These are phyloP conservation scores for Autographa pulchrina DNA, from an alignment of 2,888 invertebrate genomes.

Conservation along the genomic window DNA sequence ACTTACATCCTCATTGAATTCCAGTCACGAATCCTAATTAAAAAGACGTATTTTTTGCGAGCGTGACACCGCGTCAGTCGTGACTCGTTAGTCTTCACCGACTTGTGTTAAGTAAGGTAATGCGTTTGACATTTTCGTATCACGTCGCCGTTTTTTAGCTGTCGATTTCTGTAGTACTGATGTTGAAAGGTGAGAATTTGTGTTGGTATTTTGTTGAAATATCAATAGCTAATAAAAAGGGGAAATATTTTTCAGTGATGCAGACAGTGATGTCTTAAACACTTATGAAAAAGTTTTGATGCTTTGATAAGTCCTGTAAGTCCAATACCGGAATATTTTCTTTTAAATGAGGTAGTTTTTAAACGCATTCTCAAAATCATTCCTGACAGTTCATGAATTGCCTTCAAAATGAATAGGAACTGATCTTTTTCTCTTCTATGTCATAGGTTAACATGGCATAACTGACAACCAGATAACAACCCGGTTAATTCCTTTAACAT, in stretches of 20 bases:
- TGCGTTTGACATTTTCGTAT: slow-evolving; percentile 76
- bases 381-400: too few species aligned
- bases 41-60: slow-evolving; percentile 60
- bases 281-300: neutral
- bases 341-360: too few species aligned
- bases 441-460: neutral
- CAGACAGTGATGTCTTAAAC: neutral
- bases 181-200: slow-evolving; percentile 15
- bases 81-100: slow-evolving; percentile 64
- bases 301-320: too few species aligned
- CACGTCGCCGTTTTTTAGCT: slow-evolving; percentile 38
- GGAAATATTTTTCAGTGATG: neutral
- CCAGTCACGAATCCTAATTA: slow-evolving; percentile 59
- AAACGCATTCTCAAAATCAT: too few species aligned
- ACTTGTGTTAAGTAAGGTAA: slow-evolving; percentile 70
- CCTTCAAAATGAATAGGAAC: too few species aligned
- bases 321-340: too few species aligned
- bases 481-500: slow-evolving; percentile 3
- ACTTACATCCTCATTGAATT: slow-evolving; percentile 46
- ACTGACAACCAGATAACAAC: slow-evolving; percentile 4
- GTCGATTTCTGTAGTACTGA: slow-evolving; percentile 20
- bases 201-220: slow-evolving; percentile 7
- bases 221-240: neutral
- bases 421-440: neutral
- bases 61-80: slow-evolving; percentile 63